Base-by-base conservation (phyloP, 53 echinoderm and acorn worm species). In the Holothuria scabra region DNA sequence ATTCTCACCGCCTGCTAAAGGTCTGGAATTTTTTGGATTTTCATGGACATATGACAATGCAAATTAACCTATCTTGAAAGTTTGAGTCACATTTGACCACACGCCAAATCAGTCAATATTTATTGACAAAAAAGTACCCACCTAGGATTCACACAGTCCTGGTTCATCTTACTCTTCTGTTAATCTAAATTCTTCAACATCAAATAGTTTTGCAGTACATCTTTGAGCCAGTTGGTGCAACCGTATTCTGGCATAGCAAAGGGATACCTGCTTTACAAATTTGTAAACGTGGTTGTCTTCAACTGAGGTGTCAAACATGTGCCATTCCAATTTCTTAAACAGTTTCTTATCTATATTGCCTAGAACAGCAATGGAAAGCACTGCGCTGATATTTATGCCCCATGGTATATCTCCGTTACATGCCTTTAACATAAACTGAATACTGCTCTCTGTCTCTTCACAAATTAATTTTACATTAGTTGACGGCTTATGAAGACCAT, bases 221-320 rank as follows among this genome's bases (percentile, higher is more conserved):
- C 62, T 60, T 25, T 38, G 64, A 38, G 60, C 65, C 8, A 83
- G 35, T 35, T 83, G 60, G 63, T 60, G 60, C 41, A 83, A 61
- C 41, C 60, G 64, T 65, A 83, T 83, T 83, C 65, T 83, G 62
- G 65, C 64, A 48, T 83, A 83, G 24, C 65, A 83, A 32, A 30
- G 60, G 12, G 83, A 63, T 22, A 65, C 83, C 9, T 65, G 32
- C 52, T 65, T 83, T 35, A 83, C 25, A 30, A 83, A 38, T 14
- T 22, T 60, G 37, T 65, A 64, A 33, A 83, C 66, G 22, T 65
- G 83, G 65, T 83, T 83, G n/a, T 83, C 66, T 22, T 83, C 83
- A 28, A 83, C 66, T 33, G 74, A 55, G 8, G 59, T 57, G 3
- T 74, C 74, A 16, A 58, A 26, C 60, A 26, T 55, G 5, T 58